Conservation (phyloP, 2,888 invertebrate genomes). For the Mycalesis mineus region DNA sequence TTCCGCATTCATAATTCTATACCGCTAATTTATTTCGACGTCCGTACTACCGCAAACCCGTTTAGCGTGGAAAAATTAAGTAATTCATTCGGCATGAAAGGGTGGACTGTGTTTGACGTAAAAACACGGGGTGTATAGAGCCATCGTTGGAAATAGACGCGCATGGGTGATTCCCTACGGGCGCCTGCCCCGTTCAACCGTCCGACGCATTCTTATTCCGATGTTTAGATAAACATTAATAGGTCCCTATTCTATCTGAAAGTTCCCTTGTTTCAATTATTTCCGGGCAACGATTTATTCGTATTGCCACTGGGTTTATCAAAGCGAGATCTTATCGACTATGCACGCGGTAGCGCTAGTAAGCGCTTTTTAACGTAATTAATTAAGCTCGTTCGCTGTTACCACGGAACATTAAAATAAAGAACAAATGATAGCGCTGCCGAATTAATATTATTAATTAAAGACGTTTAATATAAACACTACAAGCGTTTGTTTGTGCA, state of each 20-base stretch:
- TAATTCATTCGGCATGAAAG: constrained; percentile 73
- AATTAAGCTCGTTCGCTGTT: constrained; percentile 6
- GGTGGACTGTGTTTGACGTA: constrained; percentile 70
- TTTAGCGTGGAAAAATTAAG: constrained; percentile 70
- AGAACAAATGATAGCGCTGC: background rate
- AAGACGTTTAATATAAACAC: background rate
- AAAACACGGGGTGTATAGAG: constrained; percentile 63
- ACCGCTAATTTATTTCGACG: constrained; percentile 64
- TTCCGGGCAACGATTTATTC: constrained; percentile 66
- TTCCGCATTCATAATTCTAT: constrained; percentile 26
- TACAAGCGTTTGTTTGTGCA: constrained; percentile 2
- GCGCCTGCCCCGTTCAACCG: constrained; percentile 50
- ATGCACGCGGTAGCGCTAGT: constrained; percentile 27
- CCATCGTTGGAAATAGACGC: constrained; percentile 60
- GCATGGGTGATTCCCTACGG: constrained; percentile 60
- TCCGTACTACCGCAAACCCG: constrained; percentile 50
- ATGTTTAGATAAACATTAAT: constrained; percentile 74
- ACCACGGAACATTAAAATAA: constrained; percentile 3
- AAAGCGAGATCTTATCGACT: constrained; percentile 59
- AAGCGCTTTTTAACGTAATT: constrained; percentile 8
- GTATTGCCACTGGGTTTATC: constrained; percentile 32
- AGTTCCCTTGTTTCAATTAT: constrained; percentile 65
- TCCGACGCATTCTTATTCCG: constrained; percentile 64
- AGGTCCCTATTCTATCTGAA: constrained; percentile 55
- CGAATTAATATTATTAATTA: background rate